Percentiles rank a stretch among this genome's conserved stretches.
Evolutionary conservation across 1,140 invertebrate genomes (phyloP).

Genomic region (Drosophila ficusphila): DNA sequence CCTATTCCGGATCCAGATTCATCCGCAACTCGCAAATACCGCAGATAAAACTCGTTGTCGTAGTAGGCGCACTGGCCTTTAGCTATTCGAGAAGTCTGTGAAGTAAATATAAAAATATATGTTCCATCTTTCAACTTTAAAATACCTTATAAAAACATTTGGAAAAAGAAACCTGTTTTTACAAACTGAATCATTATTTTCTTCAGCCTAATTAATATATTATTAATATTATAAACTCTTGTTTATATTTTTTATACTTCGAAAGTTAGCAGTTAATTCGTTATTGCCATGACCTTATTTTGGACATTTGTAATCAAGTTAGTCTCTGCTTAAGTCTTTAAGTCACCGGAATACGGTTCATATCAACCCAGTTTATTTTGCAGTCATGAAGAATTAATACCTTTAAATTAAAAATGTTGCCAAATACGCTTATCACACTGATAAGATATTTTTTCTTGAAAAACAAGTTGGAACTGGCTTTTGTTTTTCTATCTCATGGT

Average conservation of each 20-base stretch:
- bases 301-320: neutral
- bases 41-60: conserved; percentile 90
- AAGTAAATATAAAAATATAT: neutral
- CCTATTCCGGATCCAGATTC: conserved; percentile 84
- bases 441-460: conserved; percentile 12
- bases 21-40: conserved; percentile 86
- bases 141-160: too few relatives aligned
- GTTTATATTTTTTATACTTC: neutral
- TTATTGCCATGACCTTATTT: neutral
- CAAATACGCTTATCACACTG: conserved; percentile 19
- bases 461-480: conserved; percentile 13
- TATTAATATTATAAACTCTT: too few relatives aligned
- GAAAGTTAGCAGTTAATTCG: neutral
- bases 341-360: conserved; percentile 5
- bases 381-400: conserved; percentile 15
- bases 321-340: neutral
- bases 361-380: conserved; percentile 7
- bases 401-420: conserved; percentile 14
- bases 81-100: conserved; percentile 86
- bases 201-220: too few relatives aligned
- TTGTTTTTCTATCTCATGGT: conserved; percentile 34
- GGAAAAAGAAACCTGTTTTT: too few relatives aligned
- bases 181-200: too few relatives aligned
- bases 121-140: too few relatives aligned
- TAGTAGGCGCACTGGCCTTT: conserved; percentile 91